Base-by-base conservation (phyloP, 1,140 invertebrate genomes). In the Brachystomella parvula region DNA sequence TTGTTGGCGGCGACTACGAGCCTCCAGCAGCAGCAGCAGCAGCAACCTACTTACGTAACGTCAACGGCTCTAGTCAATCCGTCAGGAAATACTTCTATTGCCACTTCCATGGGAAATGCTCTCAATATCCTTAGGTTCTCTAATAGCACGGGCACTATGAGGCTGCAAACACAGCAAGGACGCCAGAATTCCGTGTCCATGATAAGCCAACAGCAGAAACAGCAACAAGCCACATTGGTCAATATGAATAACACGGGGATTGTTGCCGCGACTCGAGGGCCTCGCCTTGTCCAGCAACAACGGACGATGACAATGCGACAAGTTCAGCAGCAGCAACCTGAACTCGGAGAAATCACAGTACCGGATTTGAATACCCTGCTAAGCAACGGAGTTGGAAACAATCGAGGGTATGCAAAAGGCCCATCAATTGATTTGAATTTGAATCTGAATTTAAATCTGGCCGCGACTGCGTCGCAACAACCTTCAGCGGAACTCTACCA, bases 351-450 rank as follows among this genome's bases (percentile, higher is more conserved):
- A 49, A 47, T 69, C 6, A 32, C 47, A 19, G 63, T 65, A 0
- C 61, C 68, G 32, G 68, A 66, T 53, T 53, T 66, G 47, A 66
- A 69, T 64, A 24, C 61, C n/a, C 61, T 69, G 32, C 30, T 69
- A 19, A 69, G 47, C 28, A 53, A 53, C 24, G 49, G 49, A 6
- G 12, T 12, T 24, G 49, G 49, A 12, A 6, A 12, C 9, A 53
- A 15, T 53, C 49, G 49, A 19, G 49, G 12, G 24, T 53, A 53
- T 24, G 49, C 12, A 15, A 9, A 24, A 26, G 49, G 12, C 6
- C 49, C 49, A 12, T 53, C 49, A 6, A 53, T 70, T 9, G 66
- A 73, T 60, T 47, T 73, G n/a, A 73, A 72, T 57, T 56, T 72
- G 12, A 72, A 70, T 61, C 47, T 72, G 2, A 72, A 72, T 33